A percentile compares a stretch with the other conserved stretches of the same genome.
phyloP scores from a whole-genome alignment of 2,113 vertebrate species.

The Cryptotis parvus region DNA sequence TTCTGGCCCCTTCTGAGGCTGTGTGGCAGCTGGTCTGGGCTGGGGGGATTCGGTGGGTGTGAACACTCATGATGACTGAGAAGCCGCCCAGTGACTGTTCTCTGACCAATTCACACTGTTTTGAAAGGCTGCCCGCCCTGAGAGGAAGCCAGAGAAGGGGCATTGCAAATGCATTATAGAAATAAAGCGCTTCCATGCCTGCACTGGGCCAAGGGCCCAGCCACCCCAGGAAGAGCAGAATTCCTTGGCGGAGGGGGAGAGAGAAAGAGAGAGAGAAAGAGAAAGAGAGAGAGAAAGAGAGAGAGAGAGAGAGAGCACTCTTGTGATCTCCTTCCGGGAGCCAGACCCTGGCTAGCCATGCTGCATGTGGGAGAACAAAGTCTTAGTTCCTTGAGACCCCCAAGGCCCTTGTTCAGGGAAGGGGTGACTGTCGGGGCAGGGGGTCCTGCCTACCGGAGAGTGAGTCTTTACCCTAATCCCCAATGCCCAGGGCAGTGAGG shows the following conservation, averaged over 20 bases:
- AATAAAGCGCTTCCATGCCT: slow-evolving; percentile 59
- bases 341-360: not conserved
- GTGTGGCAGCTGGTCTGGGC: not conserved
- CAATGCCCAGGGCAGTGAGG: not conserved
- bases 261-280: too few species aligned
- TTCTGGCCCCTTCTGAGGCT: slow-evolving; percentile 52
- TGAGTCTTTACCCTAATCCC: not conserved
- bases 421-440: too few species aligned
- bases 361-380: too few species aligned
- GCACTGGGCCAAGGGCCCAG: not conserved
- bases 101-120: not conserved
- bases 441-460: not conserved
- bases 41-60: fast-evolving
- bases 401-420: too few species aligned
- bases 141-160: slow-evolving; percentile 15
- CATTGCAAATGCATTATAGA: slow-evolving; percentile 63
- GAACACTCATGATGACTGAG: not conserved
- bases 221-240: not conserved
- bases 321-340: too few species aligned
- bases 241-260: not conserved
- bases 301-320: too few species aligned
- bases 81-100: not conserved
- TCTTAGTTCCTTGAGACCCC: not conserved
- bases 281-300: too few species aligned
- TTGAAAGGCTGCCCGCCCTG: not conserved